Evolutionary conservation across 2,113 vertebrate species (phyloP).

Genomic region (Sorex araneus): DNA sequence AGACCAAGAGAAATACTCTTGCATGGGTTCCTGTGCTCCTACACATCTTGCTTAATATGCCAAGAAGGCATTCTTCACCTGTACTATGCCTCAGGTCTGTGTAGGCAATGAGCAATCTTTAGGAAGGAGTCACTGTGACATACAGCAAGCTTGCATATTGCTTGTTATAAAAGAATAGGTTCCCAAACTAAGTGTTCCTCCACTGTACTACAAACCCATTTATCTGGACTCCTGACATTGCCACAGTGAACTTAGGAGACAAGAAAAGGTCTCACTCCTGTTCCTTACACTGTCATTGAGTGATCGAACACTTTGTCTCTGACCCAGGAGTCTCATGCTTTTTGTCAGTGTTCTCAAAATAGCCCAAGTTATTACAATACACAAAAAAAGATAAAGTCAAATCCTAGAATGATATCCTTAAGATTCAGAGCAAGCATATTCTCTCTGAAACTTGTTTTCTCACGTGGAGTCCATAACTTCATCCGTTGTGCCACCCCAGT

Average conservation of each 20-base stretch:
- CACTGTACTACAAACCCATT: neutral
- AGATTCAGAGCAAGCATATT: neutral
- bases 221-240: neutral
- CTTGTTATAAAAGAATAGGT: neutral
- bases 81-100: neutral
- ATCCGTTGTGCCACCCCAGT: neutral
- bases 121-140: neutral
- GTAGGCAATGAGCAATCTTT: neutral
- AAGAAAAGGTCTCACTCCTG: neutral
- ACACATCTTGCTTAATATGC: neutral
- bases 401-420: neutral
- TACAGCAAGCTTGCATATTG: neutral
- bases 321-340: neutral
- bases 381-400: neutral
- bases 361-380: neutral
- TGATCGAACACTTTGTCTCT: neutral
- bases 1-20: neutral
- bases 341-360: neutral
- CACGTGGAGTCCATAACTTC: neutral
- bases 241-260: neutral
- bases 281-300: neutral
- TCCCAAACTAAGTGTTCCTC: neutral
- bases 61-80: neutral
- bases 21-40: neutral
- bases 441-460: conserved; percentile 15